These are phyloP conservation scores for Aphaenogaster rudis DNA, from an alignment of 1,140 invertebrate genomes.

Conservation along the genomic window DNA sequence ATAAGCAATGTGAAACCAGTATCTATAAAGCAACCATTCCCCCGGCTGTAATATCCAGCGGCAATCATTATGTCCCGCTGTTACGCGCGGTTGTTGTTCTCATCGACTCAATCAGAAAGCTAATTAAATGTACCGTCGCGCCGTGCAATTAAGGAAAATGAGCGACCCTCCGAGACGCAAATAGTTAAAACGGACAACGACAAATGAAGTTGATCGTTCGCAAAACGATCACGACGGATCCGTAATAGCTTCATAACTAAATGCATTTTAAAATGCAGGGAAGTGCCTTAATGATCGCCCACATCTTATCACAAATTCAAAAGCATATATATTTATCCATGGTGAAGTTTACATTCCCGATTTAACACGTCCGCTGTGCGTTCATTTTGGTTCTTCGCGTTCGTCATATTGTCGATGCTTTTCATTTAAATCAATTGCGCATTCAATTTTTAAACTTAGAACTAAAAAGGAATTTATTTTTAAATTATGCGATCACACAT, in stretches of 20 bases:
- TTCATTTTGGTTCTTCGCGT: neutral
- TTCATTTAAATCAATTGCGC: neutral
- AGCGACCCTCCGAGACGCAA: neutral
- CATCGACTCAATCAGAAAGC: slow-evolving; percentile 48
- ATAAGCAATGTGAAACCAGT: slow-evolving; percentile 33
- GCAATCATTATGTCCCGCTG: slow-evolving; percentile 45
- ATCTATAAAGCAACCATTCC: slow-evolving; percentile 30
- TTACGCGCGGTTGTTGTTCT: slow-evolving; percentile 39
- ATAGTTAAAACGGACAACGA: slow-evolving; percentile 29
- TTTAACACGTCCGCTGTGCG: neutral
- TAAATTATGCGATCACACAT: neutral
- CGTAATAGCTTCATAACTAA: slow-evolving; percentile 25
- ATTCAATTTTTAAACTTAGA: slow-evolving; percentile 4
- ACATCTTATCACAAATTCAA: neutral
- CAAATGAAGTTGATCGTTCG: neutral
- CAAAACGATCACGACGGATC: neutral
- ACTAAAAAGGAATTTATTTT: neutral
- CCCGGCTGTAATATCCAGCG: slow-evolving; percentile 32
- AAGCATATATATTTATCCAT: neutral
- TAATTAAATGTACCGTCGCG: slow-evolving; percentile 43
- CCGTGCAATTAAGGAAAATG: slow-evolving; percentile 50
- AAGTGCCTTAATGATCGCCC: neutral
- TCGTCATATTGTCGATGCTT: neutral
- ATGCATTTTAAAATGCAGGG: neutral
- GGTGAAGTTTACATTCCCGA: neutral